phyloP scores from a whole-genome alignment of 37 sponge, comb jelly and placozoan genomes.

The Beroe ovata region DNA sequence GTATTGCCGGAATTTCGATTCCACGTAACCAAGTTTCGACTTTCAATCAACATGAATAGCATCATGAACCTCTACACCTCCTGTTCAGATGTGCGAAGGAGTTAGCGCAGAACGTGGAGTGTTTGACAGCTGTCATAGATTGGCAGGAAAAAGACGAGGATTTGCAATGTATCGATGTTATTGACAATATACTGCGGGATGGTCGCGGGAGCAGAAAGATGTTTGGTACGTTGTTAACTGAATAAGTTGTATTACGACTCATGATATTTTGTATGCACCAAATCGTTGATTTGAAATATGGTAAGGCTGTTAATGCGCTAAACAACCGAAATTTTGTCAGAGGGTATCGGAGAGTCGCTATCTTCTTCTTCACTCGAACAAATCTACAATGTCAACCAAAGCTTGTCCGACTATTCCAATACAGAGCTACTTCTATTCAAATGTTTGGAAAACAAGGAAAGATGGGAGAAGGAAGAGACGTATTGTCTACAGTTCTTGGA shows the following conservation, averaged over 20 bases:
- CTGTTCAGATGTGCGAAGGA: neutral
- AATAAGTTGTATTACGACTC: no score
- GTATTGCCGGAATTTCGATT: no score
- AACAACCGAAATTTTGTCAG: no score
- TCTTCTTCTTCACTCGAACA: neutral
- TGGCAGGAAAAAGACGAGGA: neutral
- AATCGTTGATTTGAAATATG: no score
- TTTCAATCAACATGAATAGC: no score
- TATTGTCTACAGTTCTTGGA: neutral
- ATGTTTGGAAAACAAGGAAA: neutral
- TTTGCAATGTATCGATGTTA: neutral
- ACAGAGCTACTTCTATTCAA: neutral
- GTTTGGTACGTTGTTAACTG: no score
- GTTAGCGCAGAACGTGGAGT: neutral
- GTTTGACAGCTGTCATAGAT: neutral
- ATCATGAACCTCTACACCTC: no score
- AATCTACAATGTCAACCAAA: neutral
- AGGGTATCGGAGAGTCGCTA: neutral
- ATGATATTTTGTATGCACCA: no score
- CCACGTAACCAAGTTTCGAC: no score
- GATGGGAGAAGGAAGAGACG: neutral
- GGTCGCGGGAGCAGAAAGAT: neutral
- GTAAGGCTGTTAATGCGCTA: no score
- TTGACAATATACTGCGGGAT: neutral
- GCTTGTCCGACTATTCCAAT: neutral